phyloP scores from a whole-genome alignment of 2,113 vertebrate genomes.

The Neolamprologus caudopunctatus region DNA sequence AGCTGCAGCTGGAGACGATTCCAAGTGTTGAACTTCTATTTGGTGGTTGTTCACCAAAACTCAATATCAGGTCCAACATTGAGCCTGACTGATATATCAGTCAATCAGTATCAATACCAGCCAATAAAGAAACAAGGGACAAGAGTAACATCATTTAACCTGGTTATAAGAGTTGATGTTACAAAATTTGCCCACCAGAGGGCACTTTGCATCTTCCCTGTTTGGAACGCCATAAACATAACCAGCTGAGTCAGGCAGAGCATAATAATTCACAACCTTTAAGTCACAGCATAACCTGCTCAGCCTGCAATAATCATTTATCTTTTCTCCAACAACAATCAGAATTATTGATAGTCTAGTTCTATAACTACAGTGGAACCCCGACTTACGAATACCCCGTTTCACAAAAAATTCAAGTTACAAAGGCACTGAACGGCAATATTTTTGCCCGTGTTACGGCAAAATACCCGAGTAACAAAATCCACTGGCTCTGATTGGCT shows the following conservation, averaged over 20 bases:
- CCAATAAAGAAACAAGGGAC: background rate
- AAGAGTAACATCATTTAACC: background rate
- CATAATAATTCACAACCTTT: background rate
- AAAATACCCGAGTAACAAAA: no score
- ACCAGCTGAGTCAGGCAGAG: background rate
- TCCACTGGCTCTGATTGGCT: no score
- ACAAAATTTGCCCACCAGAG: background rate
- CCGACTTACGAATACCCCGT: background rate
- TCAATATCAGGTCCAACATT: background rate
- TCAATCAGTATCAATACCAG: background rate
- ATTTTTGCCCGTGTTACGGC: background rate
- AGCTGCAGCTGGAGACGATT: background rate
- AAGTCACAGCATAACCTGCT: background rate
- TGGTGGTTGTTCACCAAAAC: background rate
- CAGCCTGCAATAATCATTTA: background rate
- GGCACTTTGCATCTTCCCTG: background rate
- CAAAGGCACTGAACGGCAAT: background rate
- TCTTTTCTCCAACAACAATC: background rate
- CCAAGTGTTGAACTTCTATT: background rate
- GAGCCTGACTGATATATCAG: background rate
- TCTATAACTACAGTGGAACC: background rate
- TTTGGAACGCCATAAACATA: background rate
- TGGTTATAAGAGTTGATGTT: background rate
- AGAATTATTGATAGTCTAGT: background rate
- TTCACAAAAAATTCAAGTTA: background rate